Evolutionary conservation across 2,113 vertebrate species (phyloP), one percentile per base, ranked within the genome.

Genomic region (Antigone vipio): DNA sequence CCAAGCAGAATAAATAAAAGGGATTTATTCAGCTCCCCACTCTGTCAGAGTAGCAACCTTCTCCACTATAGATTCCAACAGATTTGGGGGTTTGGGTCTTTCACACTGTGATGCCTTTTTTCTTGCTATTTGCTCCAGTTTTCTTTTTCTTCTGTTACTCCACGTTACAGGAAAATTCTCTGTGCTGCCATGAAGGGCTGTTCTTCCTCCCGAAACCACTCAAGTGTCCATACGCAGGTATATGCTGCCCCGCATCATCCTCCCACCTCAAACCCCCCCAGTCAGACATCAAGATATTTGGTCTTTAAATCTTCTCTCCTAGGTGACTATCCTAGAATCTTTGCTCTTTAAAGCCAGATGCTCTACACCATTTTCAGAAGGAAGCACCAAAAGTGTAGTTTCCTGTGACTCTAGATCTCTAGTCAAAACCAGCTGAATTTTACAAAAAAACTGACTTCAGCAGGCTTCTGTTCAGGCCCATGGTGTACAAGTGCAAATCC

Each of bases 181-280:
- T 20, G 14, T 44, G 47, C 47, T 69, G 9, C 7, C 2, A 5
- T 27, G 14, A 81, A 30, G 8, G 0, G 1, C 6, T 24, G 1
- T 15, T 81, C n/a, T 62, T 72, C 29, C 23, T 63, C 19, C 38
- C 47, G 15, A 60, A 83, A 85, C 50, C 20, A 30, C 23, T 59
- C 44, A 40, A 35, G 30, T 73, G 27, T 85, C 66, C n/a, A 23
- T 22, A 71, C 17, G 24, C 2, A 42, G 10, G 8, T 30, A 20
- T 4, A 9, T 20, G 8, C 14, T 73, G 73, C 66, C 19, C 10
- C 10, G 7, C 9, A 55, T 5, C 32, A 55, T 38, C 13, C 24
- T 83, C 6, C 2, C 19, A 52, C 8, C 6, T 29, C 55, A 72
- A 18, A 1, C 3, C 3, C 1, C 0, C 32, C 12, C 1, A 0